These are phyloP conservation scores for Sipha flava DNA, from an alignment of 1,140 invertebrate species.

Conservation along the genomic window DNA sequence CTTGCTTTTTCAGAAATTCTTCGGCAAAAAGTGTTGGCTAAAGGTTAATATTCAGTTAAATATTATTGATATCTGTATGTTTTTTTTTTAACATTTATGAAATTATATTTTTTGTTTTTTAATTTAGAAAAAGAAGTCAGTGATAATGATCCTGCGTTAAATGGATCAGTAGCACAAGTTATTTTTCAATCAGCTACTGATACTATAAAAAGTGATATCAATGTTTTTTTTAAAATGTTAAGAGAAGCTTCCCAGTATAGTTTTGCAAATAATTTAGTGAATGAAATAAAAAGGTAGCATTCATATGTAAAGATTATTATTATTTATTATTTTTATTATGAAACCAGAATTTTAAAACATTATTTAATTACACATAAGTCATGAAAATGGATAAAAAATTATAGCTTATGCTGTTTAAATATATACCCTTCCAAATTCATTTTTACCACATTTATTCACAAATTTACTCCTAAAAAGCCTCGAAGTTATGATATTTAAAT, in stretches of 20 bases:
- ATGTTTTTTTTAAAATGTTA: slow-evolving; percentile 9
- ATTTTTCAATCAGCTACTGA: not conserved
- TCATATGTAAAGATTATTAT: not conserved
- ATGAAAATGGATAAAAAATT: no score
- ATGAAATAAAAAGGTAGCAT: not conserved
- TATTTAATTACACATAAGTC: no score
- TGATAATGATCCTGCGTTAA: not conserved
- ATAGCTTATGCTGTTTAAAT: no score
- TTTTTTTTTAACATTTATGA: not conserved
- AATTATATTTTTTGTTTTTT: not conserved
- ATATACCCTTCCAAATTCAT: no score
- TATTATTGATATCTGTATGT: not conserved
- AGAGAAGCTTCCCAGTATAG: not conserved
- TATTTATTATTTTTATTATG: no score
- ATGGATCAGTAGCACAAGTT: not conserved
- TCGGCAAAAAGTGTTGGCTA: not conserved
- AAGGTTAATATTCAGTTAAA: not conserved
- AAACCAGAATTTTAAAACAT: no score
- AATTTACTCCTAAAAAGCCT: no score
- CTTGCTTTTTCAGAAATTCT: not conserved
- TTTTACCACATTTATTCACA: no score
- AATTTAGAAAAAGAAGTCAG: not conserved
- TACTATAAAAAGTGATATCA: not conserved
- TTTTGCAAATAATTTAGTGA: not conserved
- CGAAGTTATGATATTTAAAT: no score